phyloP scores from a whole-genome alignment of 2,113 vertebrate species.

The Spermophilus dauricus region DNA sequence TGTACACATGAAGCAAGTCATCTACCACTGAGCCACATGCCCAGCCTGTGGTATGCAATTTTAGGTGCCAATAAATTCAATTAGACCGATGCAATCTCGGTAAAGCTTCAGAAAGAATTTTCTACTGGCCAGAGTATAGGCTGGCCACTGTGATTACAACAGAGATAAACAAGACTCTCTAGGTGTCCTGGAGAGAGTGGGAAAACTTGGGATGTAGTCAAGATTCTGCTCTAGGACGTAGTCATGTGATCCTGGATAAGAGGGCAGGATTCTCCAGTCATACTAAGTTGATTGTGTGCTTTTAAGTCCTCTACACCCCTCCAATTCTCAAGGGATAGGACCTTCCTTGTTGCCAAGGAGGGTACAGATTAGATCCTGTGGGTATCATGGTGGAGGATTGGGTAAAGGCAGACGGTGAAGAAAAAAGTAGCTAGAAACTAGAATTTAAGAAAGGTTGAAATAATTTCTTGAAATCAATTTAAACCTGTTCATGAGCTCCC shows the following conservation, averaged over 20 bases:
- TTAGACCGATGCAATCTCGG: not conserved
- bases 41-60: not conserved
- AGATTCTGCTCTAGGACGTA: not conserved
- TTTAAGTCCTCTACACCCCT: not conserved
- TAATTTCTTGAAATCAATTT: not conserved
- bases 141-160: not conserved
- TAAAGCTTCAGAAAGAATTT: not conserved
- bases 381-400: rapidly evolving
- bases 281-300: rapidly evolving
- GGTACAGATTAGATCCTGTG: rapidly evolving
- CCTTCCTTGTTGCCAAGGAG: not conserved
- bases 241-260: not conserved
- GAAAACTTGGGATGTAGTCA: not conserved
- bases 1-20: not conserved
- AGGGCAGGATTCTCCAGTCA: not conserved
- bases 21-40: not conserved
- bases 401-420: not conserved
- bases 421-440: not conserved
- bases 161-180: not conserved
- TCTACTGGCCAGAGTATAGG: not conserved
- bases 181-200: not conserved
- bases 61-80: not conserved
- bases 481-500: not conserved
- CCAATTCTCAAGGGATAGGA: not conserved
- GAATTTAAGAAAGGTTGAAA: not conserved